phyloP scores from a whole-genome alignment of 2,797 vertebrate genomes.

The Fratercula arctica region DNA sequence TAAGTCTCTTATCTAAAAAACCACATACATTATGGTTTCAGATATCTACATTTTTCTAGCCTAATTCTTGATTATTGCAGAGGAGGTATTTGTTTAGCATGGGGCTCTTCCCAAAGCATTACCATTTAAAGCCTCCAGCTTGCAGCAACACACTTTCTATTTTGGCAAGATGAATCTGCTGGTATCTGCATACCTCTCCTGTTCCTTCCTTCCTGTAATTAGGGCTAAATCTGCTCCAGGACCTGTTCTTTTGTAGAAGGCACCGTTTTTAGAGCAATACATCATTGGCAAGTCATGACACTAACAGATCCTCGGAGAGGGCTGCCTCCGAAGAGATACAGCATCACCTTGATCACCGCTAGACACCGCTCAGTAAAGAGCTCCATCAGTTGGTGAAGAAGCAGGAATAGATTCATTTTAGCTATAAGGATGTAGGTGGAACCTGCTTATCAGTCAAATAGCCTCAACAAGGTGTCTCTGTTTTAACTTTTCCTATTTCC shows the following conservation, averaged over 20 bases:
- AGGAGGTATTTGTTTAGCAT: conserved; percentile 32
- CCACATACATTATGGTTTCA: conserved; percentile 45
- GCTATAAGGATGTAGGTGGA: not conserved
- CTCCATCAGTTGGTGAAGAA: conserved; percentile 50
- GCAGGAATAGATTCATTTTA: not conserved
- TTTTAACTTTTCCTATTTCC: not conserved
- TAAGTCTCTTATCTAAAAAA: conserved; percentile 40
- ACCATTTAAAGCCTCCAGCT: conserved; percentile 50
- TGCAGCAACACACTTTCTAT: conserved; percentile 58
- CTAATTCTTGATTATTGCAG: conserved; percentile 8
- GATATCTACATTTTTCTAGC: conserved; percentile 43
- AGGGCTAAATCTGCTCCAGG: conserved; percentile 71
- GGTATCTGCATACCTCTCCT: conserved; percentile 68
- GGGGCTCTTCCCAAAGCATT: conserved; percentile 18
- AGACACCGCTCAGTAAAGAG: not conserved
- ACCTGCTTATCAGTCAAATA: not conserved
- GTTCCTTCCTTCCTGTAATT: conserved; percentile 80
- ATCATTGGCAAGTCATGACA: conserved; percentile 73
- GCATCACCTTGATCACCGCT: conserved; percentile 39
- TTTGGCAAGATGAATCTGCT: conserved; percentile 72
- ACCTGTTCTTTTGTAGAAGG: conserved; percentile 68
- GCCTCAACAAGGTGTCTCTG: not conserved
- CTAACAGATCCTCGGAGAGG: conserved; percentile 24
- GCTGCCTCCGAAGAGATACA: not conserved
- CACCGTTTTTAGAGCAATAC: conserved; percentile 70